A percentile compares a stretch with the other conserved stretches of the same genome.
These are phyloP conservation scores for Caranx melampygus DNA, from an alignment of 2,113 vertebrate genomes.

Conservation along the genomic window DNA sequence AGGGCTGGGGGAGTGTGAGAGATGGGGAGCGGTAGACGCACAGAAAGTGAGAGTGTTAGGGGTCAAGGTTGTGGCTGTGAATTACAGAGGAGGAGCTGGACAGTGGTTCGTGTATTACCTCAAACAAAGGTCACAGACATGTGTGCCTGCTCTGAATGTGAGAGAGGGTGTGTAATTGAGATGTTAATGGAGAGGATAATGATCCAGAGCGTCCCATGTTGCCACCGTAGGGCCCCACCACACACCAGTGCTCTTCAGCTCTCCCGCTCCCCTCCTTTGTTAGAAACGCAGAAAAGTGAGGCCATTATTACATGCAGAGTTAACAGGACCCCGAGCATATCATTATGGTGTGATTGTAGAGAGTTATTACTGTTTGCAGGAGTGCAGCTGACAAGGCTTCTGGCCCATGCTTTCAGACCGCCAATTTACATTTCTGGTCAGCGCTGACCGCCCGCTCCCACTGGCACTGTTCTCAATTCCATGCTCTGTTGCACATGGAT, in stretches of 20 bases:
- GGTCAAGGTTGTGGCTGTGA: slow-evolving; percentile 64
- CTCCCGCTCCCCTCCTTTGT: slow-evolving; percentile 36
- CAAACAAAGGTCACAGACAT: slow-evolving; percentile 76
- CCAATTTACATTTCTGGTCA: slow-evolving; percentile 67
- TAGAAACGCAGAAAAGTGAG: slow-evolving; percentile 49
- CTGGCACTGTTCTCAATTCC: slow-evolving; percentile 52
- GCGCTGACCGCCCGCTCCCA: slow-evolving; percentile 30
- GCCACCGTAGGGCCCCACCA: slow-evolving; percentile 26
- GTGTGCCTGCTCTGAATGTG: slow-evolving; percentile 65
- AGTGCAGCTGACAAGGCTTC: slow-evolving; percentile 62
- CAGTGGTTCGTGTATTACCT: slow-evolving; percentile 51
- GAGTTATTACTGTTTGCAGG: slow-evolving; percentile 70
- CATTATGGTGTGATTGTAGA: slow-evolving; percentile 69
- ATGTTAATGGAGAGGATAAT: slow-evolving; percentile 77
- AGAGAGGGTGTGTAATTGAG: slow-evolving; percentile 76
- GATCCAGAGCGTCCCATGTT: slow-evolving; percentile 45
- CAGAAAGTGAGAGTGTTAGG: not conserved
- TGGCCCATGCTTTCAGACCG: slow-evolving; percentile 46
- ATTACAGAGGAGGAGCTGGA: slow-evolving; percentile 43
- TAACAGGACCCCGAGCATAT: slow-evolving; percentile 71
- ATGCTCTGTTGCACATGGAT: slow-evolving; percentile 44
- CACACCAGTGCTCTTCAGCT: slow-evolving; percentile 25
- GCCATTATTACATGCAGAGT: slow-evolving; percentile 68
- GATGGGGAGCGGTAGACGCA: slow-evolving; percentile 1
- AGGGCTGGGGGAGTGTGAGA: not conserved